Evolutionary conservation across 2,888 invertebrate species (phyloP), one percentile per base, ranked within the genome.

Genomic region (Leucophenga maculata): DNA sequence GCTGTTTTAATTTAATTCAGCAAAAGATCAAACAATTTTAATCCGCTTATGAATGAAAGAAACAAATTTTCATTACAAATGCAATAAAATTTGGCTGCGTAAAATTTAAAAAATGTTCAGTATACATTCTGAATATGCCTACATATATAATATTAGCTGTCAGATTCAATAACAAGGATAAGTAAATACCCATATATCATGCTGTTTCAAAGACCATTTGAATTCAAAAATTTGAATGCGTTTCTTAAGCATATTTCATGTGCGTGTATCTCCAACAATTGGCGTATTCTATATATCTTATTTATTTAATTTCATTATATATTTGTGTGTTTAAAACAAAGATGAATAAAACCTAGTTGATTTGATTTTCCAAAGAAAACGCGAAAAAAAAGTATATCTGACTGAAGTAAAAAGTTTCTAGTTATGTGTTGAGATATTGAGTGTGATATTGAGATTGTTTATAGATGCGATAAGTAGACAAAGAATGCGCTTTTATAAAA

Each of bases 331-430:
- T 32, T 6, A 48, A 48, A 62, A 48, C 46, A 64, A 64, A 64
- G 62, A 48, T 64, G 62, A 64, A 48, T 48, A 64, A 64, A 46
- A 64, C 62, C 62, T 46, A 39, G 11, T 11, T 39, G 11, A 39
- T 26, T 26, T 4, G 26, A 26, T 3, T 26, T 26, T 26, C 4
- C 26, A 26, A 26, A 26, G 26, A 26, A 4, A 26, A 46, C 2
- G 20, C 48, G 9, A 20, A 11, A n/a, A 18, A 76, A 70, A 75
- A 73, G 2, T 26, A 3, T 3, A 26, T 26, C 26, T 26, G 26
- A 2, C 26, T 26, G 26, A 2, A 26, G 26, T 26, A 26, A 26
- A 26, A 26, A 26, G 3, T 26, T 26, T 4, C 4, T 26, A 26
- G 4, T 26, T 26, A 26, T 26, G 26, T 26, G 26, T 26, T 26